Conservation (phyloP, 2,797 vertebrate species). For the Neosilurus hyrtlii region DNA sequence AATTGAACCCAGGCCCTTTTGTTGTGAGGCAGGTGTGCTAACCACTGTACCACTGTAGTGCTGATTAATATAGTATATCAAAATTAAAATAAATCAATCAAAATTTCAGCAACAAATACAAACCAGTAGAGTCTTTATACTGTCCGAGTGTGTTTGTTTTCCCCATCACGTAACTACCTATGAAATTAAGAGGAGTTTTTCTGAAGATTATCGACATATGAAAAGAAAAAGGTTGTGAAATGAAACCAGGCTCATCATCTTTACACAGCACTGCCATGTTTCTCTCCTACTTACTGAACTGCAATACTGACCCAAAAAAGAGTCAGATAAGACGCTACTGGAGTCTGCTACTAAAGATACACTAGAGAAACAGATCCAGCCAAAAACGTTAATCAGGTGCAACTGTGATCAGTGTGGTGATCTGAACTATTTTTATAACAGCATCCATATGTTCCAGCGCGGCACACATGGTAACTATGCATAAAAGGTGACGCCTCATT, state of each 20-base stretch:
- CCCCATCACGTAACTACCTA: background rate
- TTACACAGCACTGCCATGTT: background rate
- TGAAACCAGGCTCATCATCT: background rate
- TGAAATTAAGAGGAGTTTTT: background rate
- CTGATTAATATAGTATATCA: too few relatives aligned
- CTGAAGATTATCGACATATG: background rate
- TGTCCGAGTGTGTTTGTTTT: background rate
- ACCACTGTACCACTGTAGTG: too few relatives aligned
- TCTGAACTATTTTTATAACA: background rate
- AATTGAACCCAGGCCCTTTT: too few relatives aligned
- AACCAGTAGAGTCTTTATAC: background rate
- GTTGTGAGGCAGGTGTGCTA: too few relatives aligned
- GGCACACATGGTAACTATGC: too few relatives aligned
- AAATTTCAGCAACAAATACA: background rate
- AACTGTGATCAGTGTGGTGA: background rate
- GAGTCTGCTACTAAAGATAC: background rate
- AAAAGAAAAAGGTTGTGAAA: too few relatives aligned
- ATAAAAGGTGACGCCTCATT: background rate
- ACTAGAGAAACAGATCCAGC: background rate
- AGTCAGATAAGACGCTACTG: background rate
- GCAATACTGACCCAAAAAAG: background rate
- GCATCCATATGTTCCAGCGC: background rate
- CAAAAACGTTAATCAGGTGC: slow-evolving; percentile 3
- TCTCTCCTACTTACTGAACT: background rate
- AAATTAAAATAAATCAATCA: too few relatives aligned